Evolutionary conservation across 2,113 vertebrate species (phyloP).

Genomic region (Tachysurus fulvidraco): DNA sequence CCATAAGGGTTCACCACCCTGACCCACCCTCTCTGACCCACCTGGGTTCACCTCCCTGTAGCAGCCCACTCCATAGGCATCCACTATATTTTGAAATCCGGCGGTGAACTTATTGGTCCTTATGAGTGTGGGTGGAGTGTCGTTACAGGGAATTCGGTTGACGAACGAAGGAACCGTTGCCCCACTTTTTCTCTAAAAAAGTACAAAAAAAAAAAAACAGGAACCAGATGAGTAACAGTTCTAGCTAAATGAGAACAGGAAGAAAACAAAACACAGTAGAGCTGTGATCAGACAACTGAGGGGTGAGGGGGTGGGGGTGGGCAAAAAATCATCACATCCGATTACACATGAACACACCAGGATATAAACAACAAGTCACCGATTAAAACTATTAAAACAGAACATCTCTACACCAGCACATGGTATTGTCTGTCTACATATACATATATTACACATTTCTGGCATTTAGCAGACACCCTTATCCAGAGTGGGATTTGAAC

Average conservation of each 20-base stretch:
- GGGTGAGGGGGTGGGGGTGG: no score
- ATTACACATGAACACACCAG: no score
- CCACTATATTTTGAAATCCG: slow-evolving; percentile 96
- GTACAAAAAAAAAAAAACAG: slow-evolving; percentile 39
- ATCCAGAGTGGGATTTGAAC: no score
- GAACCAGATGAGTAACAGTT: not conserved
- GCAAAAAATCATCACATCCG: no score
- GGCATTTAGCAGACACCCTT: no score
- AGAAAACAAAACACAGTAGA: no score
- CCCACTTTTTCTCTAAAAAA: slow-evolving; percentile 83
- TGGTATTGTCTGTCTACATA: not conserved
- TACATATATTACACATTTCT: not conserved
- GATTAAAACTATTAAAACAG: no score
- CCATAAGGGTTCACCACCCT: not conserved
- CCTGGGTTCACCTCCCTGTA: slow-evolving; percentile 97
- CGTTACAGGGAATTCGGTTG: slow-evolving; percentile 88
- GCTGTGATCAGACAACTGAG: no score
- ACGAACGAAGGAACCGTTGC: slow-evolving; percentile 90
- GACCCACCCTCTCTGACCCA: slow-evolving; percentile 51
- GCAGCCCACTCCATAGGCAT: slow-evolving; percentile 91
- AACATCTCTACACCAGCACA: not conserved
- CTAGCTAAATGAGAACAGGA: not conserved
- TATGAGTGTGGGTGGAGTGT: slow-evolving; percentile 90
- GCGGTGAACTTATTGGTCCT: slow-evolving; percentile 96
- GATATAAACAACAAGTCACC: not conserved